Evolutionary conservation across 2,888 invertebrate genomes (phyloP).

Genomic region (Netelia virgata): DNA sequence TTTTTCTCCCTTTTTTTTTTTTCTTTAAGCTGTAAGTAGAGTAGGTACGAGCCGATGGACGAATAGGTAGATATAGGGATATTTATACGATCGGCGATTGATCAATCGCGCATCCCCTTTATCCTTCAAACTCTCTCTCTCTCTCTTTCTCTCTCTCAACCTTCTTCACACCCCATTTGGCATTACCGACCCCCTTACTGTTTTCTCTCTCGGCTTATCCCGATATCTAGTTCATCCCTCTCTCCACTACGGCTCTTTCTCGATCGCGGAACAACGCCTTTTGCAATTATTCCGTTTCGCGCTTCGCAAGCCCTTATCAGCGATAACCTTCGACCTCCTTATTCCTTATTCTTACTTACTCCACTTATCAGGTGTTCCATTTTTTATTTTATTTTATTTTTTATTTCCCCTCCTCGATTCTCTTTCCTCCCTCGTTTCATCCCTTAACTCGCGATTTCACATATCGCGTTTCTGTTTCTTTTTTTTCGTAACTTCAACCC

Average conservation of each 20-base stretch:
- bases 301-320: too few species aligned
- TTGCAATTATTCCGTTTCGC: background rate
- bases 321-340: too few species aligned
- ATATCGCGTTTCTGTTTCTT: background rate
- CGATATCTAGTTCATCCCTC: background rate
- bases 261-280: background rate
- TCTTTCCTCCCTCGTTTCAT: background rate
- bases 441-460: background rate
- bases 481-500: slow-evolving; percentile 18
- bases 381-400: background rate
- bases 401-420: background rate
- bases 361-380: too few species aligned
- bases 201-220: background rate
- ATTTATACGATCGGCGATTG: too few species aligned
- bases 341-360: too few species aligned
- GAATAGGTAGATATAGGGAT: too few species aligned
- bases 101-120: background rate
- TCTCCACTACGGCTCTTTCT: background rate
- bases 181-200: background rate
- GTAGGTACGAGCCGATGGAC: too few species aligned
- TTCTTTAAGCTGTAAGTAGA: background rate
- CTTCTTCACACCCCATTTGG: background rate
- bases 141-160: too few species aligned
- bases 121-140: background rate
- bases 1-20: background rate